Percentiles rank a stretch among this genome's conserved stretches.
phyloP scores from a whole-genome alignment of 1,140 invertebrate genomes.

The Lucilia cuprina region DNA sequence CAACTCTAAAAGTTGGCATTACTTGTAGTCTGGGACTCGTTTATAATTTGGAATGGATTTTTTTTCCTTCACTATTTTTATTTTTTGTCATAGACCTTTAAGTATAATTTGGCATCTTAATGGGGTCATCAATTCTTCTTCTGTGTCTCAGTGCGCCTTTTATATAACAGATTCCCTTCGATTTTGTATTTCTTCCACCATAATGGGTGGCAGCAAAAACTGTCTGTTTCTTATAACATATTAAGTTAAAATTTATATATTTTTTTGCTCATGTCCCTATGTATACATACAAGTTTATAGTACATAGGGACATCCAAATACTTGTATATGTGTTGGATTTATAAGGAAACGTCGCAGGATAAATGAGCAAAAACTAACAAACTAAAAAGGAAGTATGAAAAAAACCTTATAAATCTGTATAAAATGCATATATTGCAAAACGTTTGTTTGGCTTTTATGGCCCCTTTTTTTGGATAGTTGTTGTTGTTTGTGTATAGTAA shows the following conservation, averaged over 20 bases:
- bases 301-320: neutral
- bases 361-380: neutral
- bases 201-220: neutral
- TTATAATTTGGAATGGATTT: too few relatives aligned
- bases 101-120: slow-evolving; percentile 3
- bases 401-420: neutral
- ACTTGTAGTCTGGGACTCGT: neutral
- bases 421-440: neutral
- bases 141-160: neutral
- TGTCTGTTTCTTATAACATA: neutral
- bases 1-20: neutral
- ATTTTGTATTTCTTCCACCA: neutral
- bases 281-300: neutral
- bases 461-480: neutral
- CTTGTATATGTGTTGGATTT: too few relatives aligned
- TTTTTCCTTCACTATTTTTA: too few relatives aligned
- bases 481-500: too few relatives aligned
- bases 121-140: neutral
- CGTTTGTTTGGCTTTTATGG: neutral
- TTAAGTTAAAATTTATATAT: neutral
- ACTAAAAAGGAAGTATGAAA: neutral
- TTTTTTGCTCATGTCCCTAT: neutral
- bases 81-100: neutral
- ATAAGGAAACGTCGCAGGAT: neutral
- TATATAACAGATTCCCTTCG: neutral